Conservation (phyloP, 2,888 invertebrate species). For the Ophion obscuratus region DNA sequence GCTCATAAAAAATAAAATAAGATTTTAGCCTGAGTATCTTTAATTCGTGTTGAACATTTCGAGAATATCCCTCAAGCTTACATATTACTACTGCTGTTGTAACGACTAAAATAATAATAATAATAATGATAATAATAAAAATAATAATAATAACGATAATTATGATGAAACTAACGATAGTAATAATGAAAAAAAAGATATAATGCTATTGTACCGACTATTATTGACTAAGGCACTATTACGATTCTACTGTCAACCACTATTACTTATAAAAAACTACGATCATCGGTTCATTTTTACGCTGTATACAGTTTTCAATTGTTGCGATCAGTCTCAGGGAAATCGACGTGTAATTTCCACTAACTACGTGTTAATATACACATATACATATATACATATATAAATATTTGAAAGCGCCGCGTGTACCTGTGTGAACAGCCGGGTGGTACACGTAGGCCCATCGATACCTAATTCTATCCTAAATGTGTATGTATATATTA, state of each 20-base stretch:
- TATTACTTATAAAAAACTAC: conserved; percentile 48
- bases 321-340: conserved; percentile 83
- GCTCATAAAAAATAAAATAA: conserved; percentile 13
- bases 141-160: conserved; percentile 1
- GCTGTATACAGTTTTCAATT: conserved; percentile 74
- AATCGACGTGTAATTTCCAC: conserved; percentile 80
- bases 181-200: not conserved
- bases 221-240: conserved; percentile 46
- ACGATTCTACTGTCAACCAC: conserved; percentile 30
- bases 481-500: conserved; percentile 57
- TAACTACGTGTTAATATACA: conserved; percentile 58
- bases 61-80: conserved; percentile 50
- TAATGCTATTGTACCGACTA: conserved; percentile 27
- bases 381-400: conserved; percentile 37
- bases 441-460: not conserved
- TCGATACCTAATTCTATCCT: conserved; percentile 20
- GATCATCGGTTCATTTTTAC: conserved; percentile 58
- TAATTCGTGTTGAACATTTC: conserved; percentile 55
- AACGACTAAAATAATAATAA: conserved; percentile 31
- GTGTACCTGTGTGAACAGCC: not conserved
- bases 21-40: conserved; percentile 30
- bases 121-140: conserved; percentile 16
- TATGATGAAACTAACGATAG: conserved; percentile 4
- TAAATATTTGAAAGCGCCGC: conserved; percentile 21
- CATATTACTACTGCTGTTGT: conserved; percentile 58